Evolutionary conservation across 2,888 invertebrate species (phyloP), one percentile per base, ranked within the genome.

Genomic region (Hecatera dysodea): DNA sequence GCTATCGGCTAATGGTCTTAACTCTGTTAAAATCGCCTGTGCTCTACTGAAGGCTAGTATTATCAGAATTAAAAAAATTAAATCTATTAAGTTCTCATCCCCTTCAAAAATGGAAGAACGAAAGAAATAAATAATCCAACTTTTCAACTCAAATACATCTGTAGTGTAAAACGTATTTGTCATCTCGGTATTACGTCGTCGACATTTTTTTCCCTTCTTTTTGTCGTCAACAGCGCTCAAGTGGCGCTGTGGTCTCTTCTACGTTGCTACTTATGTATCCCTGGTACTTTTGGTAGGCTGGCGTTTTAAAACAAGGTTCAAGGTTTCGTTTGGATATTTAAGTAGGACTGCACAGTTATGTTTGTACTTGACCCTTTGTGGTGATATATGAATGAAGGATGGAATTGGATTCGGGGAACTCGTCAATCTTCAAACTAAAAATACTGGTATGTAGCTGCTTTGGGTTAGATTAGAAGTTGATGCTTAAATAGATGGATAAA

Each of bases 141-240:
- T 63, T 77, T 80, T 80, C 67, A 78, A 57, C 55, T 72, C 60
- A 77, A 82, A 79, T 81, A 79, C 77, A 78, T 82, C 61, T 78
- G 57, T 82, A 82, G 81, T 77, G 67, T 76, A 73, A 85, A 85
- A 82, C 68, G 71, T 71, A 86, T 85, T 85, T 83, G 83, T 84
- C 80, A 76, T 86, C 80, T 69, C 76, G 73, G 77, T 80, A 71
- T 83, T 74, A 78, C 80, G 80, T 81, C 72, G 79, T 81, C 75
- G 82, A 82, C 80, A 80, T 84, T 84, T 84, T 73, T 72, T 84
- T 66, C 78, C 76, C 75, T 78, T 46, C 67, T 72, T 75, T 82
- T 83, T 78, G 74, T 80, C 78, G 82, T 87, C 84, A 84, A 87
- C 86, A 75, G 80, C 82, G 82, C 83, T 81, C 69, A 84, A 86